phyloP scores from a whole-genome alignment of 2,888 invertebrate genomes.

The Pyralis farinalis region DNA sequence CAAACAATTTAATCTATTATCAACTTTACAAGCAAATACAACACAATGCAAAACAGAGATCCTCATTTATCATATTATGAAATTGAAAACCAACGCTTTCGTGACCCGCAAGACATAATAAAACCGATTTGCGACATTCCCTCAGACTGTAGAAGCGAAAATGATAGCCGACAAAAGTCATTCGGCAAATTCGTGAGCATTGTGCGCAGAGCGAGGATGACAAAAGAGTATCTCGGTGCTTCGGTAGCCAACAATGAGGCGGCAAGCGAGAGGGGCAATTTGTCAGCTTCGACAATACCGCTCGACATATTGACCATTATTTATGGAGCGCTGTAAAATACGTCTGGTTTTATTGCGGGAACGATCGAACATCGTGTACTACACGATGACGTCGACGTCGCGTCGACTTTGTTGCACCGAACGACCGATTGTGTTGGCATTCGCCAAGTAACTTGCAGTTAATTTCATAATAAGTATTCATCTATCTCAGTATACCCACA shows the following conservation, averaged over 20 bases:
- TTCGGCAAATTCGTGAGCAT: conserved; percentile 51
- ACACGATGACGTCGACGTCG: conserved; percentile 58
- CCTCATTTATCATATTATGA: conserved; percentile 64
- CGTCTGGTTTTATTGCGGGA: conserved; percentile 74
- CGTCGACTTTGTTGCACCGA: conserved; percentile 54
- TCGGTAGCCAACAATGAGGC: conserved; percentile 69
- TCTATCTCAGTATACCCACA: too few species aligned
- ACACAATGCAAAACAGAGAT: conserved; percentile 50
- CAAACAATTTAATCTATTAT: conserved; percentile 51
- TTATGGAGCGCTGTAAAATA: conserved; percentile 73
- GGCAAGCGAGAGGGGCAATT: conserved; percentile 72
- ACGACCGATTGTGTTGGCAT: conserved; percentile 30
- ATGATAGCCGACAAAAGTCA: conserved; percentile 72
- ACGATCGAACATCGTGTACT: conserved; percentile 69
- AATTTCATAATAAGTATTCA: too few species aligned
- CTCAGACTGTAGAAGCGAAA: conserved; percentile 63
- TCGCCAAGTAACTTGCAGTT: too few species aligned
- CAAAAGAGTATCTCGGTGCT: conserved; percentile 53
- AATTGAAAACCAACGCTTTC: conserved; percentile 49
- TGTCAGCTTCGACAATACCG: conserved; percentile 77
- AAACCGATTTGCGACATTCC: conserved; percentile 61
- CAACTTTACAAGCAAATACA: conserved; percentile 36
- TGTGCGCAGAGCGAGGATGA: conserved; percentile 48
- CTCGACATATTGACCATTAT: conserved; percentile 79
- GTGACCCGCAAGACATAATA: conserved; percentile 61